Base-by-base conservation (phyloP, 1,140 invertebrate species). In the Triops longicaudatus region DNA sequence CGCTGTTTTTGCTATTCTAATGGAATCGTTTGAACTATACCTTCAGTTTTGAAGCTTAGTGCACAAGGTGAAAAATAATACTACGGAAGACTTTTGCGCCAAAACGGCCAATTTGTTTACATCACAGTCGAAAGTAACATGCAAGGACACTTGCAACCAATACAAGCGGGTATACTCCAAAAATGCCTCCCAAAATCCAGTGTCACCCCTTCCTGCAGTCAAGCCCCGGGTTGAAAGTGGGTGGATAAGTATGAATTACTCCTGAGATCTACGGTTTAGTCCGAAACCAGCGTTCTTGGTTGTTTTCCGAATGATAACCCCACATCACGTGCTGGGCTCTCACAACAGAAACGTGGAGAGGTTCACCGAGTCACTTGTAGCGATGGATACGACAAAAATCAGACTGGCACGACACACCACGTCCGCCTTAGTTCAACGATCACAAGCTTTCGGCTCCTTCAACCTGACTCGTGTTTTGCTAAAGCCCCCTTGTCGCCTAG, bases 291-390 rank as follows among this genome's bases (percentile, higher is more conserved):
- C 50, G 50, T 63, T 63, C 50, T 63, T 63, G 50, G 50, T 63
- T 63, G 50, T 63, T 63, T 63, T 63, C 50, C 50, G 50, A 63
- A 63, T 63, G 50, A 63, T 63, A 63, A 22, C 50, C 50, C 50
- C 50, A 63, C 50, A 63, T 63, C 50, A 63, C 50, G 50, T 63
- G 50, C 10, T 63, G 50, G 50, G 31, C 50, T 63, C 17, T 14
- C 50, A 63, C 50, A 12, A 14, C 17, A 63, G 6, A 63, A n/a
- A 63, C 50, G 50, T 22, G 50, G 50, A 63, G 17, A 22, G 4
- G 14, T 63, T 63, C 50, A 63, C 50, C 50, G 17, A 22, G 50
- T 63, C 50, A 63, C 50, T 63, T 63, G 50, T 22, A 63, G 50
- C 50, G 22, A 63, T 14, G 50, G 14, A 22, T 63, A 22, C 50